A percentile compares a stretch with the other conserved stretches of the same genome.
These are phyloP conservation scores for Istiophorus platypterus DNA, from an alignment of 2,113 vertebrate genomes.

Conservation along the genomic window DNA sequence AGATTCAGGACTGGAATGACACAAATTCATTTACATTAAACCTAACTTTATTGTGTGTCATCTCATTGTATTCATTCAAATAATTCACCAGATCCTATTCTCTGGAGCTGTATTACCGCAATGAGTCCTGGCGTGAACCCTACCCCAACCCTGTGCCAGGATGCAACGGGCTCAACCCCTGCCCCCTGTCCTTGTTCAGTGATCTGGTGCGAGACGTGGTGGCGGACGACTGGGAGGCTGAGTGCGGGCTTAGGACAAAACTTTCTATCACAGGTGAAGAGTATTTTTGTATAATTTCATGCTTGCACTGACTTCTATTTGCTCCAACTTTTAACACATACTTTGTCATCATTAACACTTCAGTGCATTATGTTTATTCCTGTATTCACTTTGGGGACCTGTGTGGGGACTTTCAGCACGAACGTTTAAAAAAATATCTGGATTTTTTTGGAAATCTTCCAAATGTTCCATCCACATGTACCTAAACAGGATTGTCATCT, in stretches of 20 bases:
- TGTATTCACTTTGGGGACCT: neutral
- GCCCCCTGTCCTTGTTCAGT: slow-evolving; percentile 86
- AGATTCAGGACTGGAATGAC: slow-evolving; percentile 30
- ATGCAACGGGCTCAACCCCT: slow-evolving; percentile 83
- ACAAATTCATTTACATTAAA: slow-evolving; percentile 44
- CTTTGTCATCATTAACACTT: neutral
- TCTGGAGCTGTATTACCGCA: slow-evolving; percentile 89
- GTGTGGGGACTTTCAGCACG: slow-evolving; percentile 22
- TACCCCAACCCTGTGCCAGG: slow-evolving; percentile 86
- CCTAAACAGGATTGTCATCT: slow-evolving; percentile 18
- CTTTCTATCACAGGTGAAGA: slow-evolving; percentile 69
- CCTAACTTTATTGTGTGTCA: slow-evolving; percentile 47
- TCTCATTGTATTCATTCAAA: slow-evolving; percentile 51
- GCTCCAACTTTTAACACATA: neutral
- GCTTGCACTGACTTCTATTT: neutral
- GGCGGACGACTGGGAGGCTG: slow-evolving; percentile 84
- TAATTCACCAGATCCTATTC: slow-evolving; percentile 78
- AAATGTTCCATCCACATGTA: slow-evolving; percentile 15
- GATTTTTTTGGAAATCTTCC: slow-evolving; percentile 10
- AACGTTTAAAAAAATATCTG: slow-evolving; percentile 19
- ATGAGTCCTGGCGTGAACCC: slow-evolving; percentile 82
- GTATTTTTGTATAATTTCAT: neutral
- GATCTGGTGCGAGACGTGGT: slow-evolving; percentile 85
- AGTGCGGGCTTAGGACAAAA: slow-evolving; percentile 78
- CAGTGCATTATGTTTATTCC: slow-evolving; percentile 5